Conservation (phyloP, 2,113 vertebrate species). For the Tetrax tetrax region DNA sequence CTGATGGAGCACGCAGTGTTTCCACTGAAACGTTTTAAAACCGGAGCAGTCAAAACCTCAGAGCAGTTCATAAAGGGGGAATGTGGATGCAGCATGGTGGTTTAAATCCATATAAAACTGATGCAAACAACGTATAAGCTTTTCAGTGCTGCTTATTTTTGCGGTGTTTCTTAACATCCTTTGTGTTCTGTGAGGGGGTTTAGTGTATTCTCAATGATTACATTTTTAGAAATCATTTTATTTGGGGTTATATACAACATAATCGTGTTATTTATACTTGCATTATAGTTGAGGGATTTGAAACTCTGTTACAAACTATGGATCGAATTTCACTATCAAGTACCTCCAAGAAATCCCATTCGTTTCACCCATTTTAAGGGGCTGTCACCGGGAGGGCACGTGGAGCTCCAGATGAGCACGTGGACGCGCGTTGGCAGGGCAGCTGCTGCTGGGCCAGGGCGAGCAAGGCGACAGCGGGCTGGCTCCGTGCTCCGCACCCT, state of each 20-base stretch:
- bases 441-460: not conserved
- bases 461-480: not conserved
- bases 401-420: not conserved
- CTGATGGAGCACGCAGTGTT: conserved; percentile 8
- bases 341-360: conserved; percentile 28
- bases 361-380: conserved; percentile 12
- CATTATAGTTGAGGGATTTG: not conserved
- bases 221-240: not conserved
- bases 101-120: not conserved
- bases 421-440: not conserved
- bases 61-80: not conserved
- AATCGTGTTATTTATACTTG: not conserved
- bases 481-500: not conserved
- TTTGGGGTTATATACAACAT: not conserved
- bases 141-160: not conserved
- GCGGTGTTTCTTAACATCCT: not conserved
- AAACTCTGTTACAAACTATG: conserved; percentile 9
- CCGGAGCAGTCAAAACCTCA: not conserved
- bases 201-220: not conserved
- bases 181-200: not conserved
- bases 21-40: conserved; percentile 7
- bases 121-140: not conserved
- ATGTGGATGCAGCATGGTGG: not conserved
- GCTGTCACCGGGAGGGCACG: not conserved
- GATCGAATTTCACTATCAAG: not conserved